Base-by-base conservation (phyloP, 2,888 invertebrate genomes). In the Dendrolimus houi region DNA sequence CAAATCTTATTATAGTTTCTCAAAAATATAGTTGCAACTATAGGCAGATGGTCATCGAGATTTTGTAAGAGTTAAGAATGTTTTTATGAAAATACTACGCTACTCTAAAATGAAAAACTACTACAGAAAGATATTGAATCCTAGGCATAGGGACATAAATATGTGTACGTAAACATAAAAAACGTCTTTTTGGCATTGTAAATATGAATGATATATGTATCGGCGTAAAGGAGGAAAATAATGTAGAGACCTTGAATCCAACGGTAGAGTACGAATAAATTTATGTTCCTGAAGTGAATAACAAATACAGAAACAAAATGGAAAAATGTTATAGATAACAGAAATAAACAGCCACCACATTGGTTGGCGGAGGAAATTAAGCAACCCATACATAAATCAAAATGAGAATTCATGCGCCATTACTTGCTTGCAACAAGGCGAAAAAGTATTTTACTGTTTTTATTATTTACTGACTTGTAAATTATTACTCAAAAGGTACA, bases 371-470 rank as follows among this genome's bases (percentile, higher is more conserved):
- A 71, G 75, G 76, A 80, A 76, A 81, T 79, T 72, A 78, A 75
- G 65, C 67, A 65, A 72, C 69, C 74, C 68, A 78, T 77, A 80
- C 82, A 68, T 68, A 79, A 77, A 77, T 78, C 74, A 79, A 83
- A 72, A 72, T 74, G 72, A 68, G 71, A 74, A 69, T 72, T 77
- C 68, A 75, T 75, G 79, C 75, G 72, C 74, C 81, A 80, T 85
- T 86, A 86, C n/a, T n/a, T n/a, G 85, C 86, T n/a, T 86, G 86
- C 52, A 85, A 85, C 85, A 83, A 84, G 9, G 79, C 74, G 77
- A 78, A 74, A 72, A 74, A 69, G 71, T 67, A 62, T 74, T 71
- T 58, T 59, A 56, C 47, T 47, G 47, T 9, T 10, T 29, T 10
- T 47, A 9, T 47, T 47, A 47, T 47, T 47, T 47, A 47, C 12